Percentiles rank a stretch among this genome's conserved stretches.
Conservation (phyloP, 2,797 vertebrate species). For the Bradypodion ventrale region DNA sequence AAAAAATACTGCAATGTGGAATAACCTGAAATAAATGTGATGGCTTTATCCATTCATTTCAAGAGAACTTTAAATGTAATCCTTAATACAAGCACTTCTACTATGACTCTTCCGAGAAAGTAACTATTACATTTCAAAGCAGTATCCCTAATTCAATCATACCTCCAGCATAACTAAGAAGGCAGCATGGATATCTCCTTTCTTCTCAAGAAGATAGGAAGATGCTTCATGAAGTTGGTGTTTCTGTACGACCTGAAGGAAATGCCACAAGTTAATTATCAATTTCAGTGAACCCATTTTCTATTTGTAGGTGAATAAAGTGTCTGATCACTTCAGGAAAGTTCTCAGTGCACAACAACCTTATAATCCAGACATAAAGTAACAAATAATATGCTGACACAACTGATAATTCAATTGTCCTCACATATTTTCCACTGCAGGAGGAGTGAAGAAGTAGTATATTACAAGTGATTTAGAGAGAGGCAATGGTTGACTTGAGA, state of each 20-base stretch:
- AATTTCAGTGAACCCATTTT: conserved; percentile 24
- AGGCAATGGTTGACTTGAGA: background rate
- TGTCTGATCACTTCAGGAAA: background rate
- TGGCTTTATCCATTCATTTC: background rate
- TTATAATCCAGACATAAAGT: background rate
- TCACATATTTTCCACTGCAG: background rate
- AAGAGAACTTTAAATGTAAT: background rate
- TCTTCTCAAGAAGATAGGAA: conserved; percentile 90
- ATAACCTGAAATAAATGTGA: background rate
- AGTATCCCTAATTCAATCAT: conserved; percentile 31
- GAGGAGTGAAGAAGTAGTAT: background rate
- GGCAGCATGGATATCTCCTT: conserved; percentile 89
- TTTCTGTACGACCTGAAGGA: conserved; percentile 85
- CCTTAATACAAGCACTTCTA: background rate
- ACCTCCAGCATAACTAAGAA: conserved; percentile 92
- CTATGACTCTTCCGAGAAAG: background rate
- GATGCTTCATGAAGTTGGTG: conserved; percentile 86
- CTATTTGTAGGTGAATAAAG: conserved; percentile 8
- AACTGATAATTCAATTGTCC: background rate
- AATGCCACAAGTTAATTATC: background rate
- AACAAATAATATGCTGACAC: background rate
- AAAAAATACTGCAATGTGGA: background rate
- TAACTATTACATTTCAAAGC: background rate
- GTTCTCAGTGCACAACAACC: background rate
- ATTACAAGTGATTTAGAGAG: background rate